Conservation (phyloP, 2,797 vertebrate genomes). For the Leucoraja ocellata region DNA sequence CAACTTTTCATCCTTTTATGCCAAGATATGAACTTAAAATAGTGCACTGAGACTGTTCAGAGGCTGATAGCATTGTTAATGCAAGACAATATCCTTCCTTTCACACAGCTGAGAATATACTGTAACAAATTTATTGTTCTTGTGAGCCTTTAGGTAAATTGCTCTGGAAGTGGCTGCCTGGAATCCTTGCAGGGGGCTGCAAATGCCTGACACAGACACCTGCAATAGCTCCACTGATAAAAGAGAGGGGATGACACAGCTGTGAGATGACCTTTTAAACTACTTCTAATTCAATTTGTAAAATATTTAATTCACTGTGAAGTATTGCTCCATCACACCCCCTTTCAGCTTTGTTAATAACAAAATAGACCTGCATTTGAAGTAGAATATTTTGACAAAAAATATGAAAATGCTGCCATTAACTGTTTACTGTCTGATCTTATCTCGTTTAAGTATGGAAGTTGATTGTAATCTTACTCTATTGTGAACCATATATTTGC, state of each 20-base stretch:
- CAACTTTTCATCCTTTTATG: background rate
- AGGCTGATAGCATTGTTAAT: conserved; percentile 9
- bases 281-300: conserved; percentile 38
- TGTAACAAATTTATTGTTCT: background rate
- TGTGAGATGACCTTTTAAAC: conserved; percentile 37
- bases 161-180: conserved; percentile 18
- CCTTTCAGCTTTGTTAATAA: conserved; percentile 14
- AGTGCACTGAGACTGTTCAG: background rate
- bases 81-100: conserved; percentile 2
- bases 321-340: conserved; percentile 28
- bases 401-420: background rate
- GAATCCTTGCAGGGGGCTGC: conserved; percentile 29
- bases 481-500: background rate
- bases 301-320: conserved; percentile 39
- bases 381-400: conserved; percentile 9
- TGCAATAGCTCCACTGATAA: conserved; percentile 35
- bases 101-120: background rate
- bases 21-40: background rate
- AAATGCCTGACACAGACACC: conserved; percentile 22
- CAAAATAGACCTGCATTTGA: conserved; percentile 27
- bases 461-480: conserved; percentile 32
- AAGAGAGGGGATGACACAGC: conserved; percentile 31
- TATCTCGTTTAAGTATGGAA: conserved; percentile 12
- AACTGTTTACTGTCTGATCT: background rate
- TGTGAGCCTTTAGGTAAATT: conserved; percentile 32